Conservation (phyloP, 2,113 vertebrate species). For the Aegotheles bennettii region DNA sequence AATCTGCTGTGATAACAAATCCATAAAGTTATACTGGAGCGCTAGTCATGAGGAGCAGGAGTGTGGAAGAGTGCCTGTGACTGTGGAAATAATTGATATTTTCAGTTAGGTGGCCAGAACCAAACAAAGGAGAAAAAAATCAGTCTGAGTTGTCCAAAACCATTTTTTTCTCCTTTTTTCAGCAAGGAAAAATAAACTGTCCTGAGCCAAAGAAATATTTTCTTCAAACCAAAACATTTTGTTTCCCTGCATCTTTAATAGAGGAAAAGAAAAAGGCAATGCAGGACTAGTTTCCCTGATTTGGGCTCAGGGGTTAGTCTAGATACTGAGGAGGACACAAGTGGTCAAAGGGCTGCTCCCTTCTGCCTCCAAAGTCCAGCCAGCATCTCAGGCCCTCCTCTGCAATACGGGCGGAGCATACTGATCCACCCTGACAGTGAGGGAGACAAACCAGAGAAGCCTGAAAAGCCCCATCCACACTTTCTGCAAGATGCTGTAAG, state of each 20-base stretch:
- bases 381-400: not conserved
- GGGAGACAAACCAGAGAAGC: not conserved
- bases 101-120: not conserved
- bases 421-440: accelerated
- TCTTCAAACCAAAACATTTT: not conserved
- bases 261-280: not conserved
- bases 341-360: not conserved
- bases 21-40: not conserved
- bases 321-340: not conserved
- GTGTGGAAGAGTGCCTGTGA: not conserved
- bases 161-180: not conserved
- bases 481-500: not conserved
- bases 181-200: not conserved
- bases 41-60: not conserved
- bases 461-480: not conserved
- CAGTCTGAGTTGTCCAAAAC: not conserved
- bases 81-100: not conserved
- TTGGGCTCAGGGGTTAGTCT: not conserved
- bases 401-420: not conserved
- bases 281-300: not conserved
- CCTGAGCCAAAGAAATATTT: not conserved
- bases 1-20: not conserved
- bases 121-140: not conserved
- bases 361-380: not conserved
- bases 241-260: not conserved